A percentile compares a stretch with the other conserved stretches of the same genome.
Conservation (phyloP, 2,113 vertebrate species). For the Campylorhamphus procurvoides region DNA sequence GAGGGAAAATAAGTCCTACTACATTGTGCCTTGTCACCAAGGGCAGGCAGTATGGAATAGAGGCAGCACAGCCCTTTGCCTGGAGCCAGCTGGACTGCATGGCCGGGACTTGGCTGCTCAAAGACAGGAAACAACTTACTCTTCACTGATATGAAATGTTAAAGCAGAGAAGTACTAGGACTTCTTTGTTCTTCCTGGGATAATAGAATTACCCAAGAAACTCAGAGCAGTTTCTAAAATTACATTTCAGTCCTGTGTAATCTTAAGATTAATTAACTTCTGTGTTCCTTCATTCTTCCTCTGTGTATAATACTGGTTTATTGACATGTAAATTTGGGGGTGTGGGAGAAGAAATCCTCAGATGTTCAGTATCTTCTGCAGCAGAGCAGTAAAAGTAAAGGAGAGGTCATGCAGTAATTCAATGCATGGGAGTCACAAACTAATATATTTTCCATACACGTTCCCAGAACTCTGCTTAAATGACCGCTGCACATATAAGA, state of each 20-base stretch:
- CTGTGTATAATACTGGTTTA: constrained; percentile 29
- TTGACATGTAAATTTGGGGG: constrained; percentile 8
- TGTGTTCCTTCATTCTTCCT: constrained; percentile 2
- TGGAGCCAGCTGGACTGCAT: neutral
- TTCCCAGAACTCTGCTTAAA: neutral
- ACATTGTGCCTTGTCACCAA: no score
- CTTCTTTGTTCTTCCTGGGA: neutral
- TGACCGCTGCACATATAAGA: neutral
- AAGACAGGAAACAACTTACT: neutral
- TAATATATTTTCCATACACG: neutral
- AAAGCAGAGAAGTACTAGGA: neutral
- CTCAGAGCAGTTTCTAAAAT: constrained; percentile 20
- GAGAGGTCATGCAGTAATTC: neutral
- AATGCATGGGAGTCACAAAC: neutral
- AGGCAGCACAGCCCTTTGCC: neutral
- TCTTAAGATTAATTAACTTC: constrained; percentile 53
- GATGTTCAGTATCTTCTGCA: constrained; percentile 22
- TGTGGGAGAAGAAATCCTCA: neutral
- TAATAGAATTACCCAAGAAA: constrained; percentile 29
- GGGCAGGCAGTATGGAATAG: neutral
- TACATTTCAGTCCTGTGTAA: neutral
- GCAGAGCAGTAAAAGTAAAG: constrained; percentile 2
- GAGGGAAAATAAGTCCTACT: accelerated
- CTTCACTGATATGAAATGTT: neutral
- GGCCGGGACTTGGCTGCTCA: neutral